Evolutionary conservation across 2,797 vertebrate genomes (phyloP), one percentile per base, ranked within the genome.

Genomic region (Crax fasciolata): DNA sequence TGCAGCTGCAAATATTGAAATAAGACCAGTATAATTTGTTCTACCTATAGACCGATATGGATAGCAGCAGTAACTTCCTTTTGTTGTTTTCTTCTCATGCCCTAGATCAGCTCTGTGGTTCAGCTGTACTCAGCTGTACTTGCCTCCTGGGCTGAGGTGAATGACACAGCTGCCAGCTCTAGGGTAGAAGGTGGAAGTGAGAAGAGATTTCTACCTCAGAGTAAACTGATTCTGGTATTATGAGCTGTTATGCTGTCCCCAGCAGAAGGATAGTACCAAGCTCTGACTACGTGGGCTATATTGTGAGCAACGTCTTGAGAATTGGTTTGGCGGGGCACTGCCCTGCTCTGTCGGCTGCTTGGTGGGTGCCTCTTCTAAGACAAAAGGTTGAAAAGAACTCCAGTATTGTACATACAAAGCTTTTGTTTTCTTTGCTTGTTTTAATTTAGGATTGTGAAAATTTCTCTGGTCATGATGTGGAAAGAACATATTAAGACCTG

Each of bases 361-460:
- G 41, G 21, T 54, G 25, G 15, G 2, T 48, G 27, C 38, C 12
- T 92, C 59, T 70, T 73, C 51, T 67, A 57, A 89, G 25, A 86
- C 7, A 72, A 79, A 72, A 84, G 10, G 14, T 66, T 81, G 59
- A 76, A 52, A 55, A 79, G 11, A 80, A 77, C 32, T 59, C 8
- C 57, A 44, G 17, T 30, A 25, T 57, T 90, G 82, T 70, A 35
- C 30, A 63, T 62, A 51, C 8, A 83, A 68, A 85, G 2, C 1
- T 41, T 41, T 55, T 65, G 30, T 48, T 78, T 78, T 41, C 49
- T 84, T 84, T 39, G 3, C 19, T 91, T 77, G 25, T 62, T 94
- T 94, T 51, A 57, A 75, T 72, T 57, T 81, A 65, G 8, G 30
- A 54, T 80, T 83, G 7, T 72, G 58, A 92, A 92, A 80, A 80